A percentile compares a stretch with the other conserved stretches of the same genome.
Evolutionary conservation across 2,797 vertebrate genomes (phyloP).

Genomic region (Leptatherina wallacei): DNA sequence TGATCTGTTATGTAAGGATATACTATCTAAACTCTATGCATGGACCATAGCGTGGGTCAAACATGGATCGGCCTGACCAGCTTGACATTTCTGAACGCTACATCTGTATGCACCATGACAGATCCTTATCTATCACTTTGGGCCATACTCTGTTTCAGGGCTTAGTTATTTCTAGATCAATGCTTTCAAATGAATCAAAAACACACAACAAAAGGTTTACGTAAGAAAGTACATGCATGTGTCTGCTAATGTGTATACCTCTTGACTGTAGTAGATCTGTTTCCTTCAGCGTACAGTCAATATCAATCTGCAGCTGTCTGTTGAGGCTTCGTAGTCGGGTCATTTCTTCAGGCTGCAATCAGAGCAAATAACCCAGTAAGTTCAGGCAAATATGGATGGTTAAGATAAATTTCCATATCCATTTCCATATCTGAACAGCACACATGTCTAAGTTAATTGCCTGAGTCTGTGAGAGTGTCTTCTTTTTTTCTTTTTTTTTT

Average conservation of each 20-base stretch:
- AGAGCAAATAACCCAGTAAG: constrained; percentile 42
- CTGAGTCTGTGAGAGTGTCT: neutral
- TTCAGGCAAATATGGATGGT: constrained; percentile 28
- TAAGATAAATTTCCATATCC: neutral
- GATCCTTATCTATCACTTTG: constrained; percentile 42
- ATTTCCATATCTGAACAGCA: neutral
- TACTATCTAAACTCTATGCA: constrained; percentile 2
- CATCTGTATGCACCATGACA: constrained; percentile 35
- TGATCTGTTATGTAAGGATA: constrained; percentile 18
- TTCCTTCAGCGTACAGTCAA: constrained; percentile 99
- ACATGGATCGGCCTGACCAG: constrained; percentile 17
- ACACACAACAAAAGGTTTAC: constrained; percentile 55
- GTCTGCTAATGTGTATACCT: constrained; percentile 83
- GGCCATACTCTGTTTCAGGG: constrained; percentile 41
- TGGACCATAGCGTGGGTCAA: constrained; percentile 6
- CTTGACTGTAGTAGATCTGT: constrained; percentile 94
- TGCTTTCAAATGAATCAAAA: constrained; percentile 63
- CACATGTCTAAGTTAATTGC: neutral
- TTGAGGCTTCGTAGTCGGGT: constrained; percentile 95
- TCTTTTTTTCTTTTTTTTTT: neutral
- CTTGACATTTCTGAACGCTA: constrained; percentile 18
- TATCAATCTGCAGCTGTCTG: constrained; percentile 98
- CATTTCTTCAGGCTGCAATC: constrained; percentile 95
- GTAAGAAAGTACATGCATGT: constrained; percentile 24
- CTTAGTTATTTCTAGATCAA: constrained; percentile 56